Base-by-base conservation (phyloP, 2,888 invertebrate genomes). In the Lycia hirtaria region DNA sequence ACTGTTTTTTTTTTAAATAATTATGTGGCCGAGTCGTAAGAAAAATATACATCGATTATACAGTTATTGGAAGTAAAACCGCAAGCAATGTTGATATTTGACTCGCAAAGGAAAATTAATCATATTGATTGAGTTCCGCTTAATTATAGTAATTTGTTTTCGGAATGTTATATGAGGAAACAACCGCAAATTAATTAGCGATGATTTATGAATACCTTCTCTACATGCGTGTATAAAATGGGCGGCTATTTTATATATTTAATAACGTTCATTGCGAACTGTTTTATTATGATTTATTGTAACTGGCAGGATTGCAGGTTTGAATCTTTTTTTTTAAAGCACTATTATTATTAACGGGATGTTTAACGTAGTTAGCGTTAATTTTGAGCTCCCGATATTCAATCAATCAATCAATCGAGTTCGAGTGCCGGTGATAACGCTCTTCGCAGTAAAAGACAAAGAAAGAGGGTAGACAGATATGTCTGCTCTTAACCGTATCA, bases 141-240 rank as follows among this genome's bases (percentile, higher is more conserved):
- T 44, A 52, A 52, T 52, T 52, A 44, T 35, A 28, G 26, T 44
- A 52, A 52, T 44, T 44, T 52, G 44, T 37, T 52, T 44, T 17
- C 43, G 35, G 10, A 35, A 43, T 43, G 19, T 33, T 17, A 44
- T 37, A 35, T 48, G 26, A 30, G 17, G 33, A 20, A 52, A 26
- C 44, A 35, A 44, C 41, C 41, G 20, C 41, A 33, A 41, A 33
- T 41, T 43, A 50, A 56, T 56, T 53, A 52, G 15, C 15, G 15
- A 19, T 30, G 33, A 47, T 47, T 47, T 35, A 33, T 47, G 20
- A 47, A 35, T 47, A 45, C 20, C 19, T 32, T 20, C 41, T 41
- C 9, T 40, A 15, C 40, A 6, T 24, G 10, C 7, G 14, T 2
- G 12, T 17, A 15, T n/a, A 15, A 9, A 14, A 26, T 14, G 14